These are phyloP conservation scores for Cryptops parisi DNA, from an alignment of 2,888 invertebrate genomes.

Conservation along the genomic window DNA sequence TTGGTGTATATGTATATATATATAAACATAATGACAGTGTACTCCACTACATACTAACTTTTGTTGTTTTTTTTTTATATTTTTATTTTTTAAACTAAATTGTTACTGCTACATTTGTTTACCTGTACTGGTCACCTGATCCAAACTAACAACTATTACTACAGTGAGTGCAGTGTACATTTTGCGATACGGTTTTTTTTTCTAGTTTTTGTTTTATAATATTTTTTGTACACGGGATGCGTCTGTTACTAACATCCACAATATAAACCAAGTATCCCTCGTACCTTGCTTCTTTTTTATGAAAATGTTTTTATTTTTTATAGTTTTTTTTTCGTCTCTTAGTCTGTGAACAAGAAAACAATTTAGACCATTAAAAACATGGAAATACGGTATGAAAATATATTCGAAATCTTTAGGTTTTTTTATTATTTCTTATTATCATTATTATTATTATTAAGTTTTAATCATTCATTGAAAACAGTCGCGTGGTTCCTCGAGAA, in stretches of 20 bases:
- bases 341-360: conserved; percentile 4
- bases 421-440: neutral
- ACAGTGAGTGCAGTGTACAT: too few species aligned
- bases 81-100: neutral
- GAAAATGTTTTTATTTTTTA: too few species aligned
- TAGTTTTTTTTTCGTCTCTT: neutral
- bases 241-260: too few species aligned
- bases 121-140: too few species aligned
- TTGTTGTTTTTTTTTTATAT: neutral
- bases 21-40: conserved; percentile 12
- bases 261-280: too few species aligned
- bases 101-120: neutral
- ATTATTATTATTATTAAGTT: neutral
- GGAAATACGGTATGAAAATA: conserved; percentile 3
- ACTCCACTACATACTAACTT: conserved; percentile 7
- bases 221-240: too few species aligned
- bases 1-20: conserved; percentile 3
- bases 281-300: too few species aligned
- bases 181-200: too few species aligned
- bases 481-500: neutral
- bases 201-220: too few species aligned
- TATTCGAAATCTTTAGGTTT: neutral
- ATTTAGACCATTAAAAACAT: conserved; percentile 2
- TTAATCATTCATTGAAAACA: neutral
- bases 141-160: too few species aligned